A percentile compares a stretch with the other conserved stretches of the same genome.
These are phyloP conservation scores for Tetramorium parvispinum DNA, from an alignment of 1,140 invertebrate genomes.

Conservation along the genomic window DNA sequence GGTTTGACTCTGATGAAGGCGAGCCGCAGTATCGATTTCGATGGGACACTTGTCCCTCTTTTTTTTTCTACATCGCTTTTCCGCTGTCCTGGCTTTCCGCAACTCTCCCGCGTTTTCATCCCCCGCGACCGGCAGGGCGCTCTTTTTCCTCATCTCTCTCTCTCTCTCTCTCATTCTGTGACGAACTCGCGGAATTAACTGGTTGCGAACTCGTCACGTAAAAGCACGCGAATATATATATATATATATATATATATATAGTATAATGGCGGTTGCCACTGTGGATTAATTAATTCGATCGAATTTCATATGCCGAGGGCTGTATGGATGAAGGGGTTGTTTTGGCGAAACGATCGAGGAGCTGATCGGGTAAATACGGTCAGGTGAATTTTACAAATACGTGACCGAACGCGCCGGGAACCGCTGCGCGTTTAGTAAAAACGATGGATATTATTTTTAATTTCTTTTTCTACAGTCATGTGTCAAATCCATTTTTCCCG, in stretches of 20 bases:
- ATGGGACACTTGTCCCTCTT: constrained; percentile 62
- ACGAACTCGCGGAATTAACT: constrained; percentile 52
- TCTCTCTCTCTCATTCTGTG: constrained; percentile 11
- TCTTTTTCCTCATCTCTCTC: neutral
- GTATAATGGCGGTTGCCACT: constrained; percentile 2
- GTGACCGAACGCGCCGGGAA: neutral
- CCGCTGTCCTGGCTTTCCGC: constrained; percentile 15
- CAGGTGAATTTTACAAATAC: constrained; percentile 40
- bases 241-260: neutral
- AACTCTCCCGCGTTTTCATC: neutral
- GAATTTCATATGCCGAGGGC: constrained; percentile 54
- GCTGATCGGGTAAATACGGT: constrained; percentile 42
- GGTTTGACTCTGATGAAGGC: constrained; percentile 65
- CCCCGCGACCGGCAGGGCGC: neutral
- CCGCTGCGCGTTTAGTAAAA: constrained; percentile 15
- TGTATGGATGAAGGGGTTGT: constrained; percentile 45
- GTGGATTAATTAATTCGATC: constrained; percentile 62
- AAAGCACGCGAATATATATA: constrained; percentile 18
- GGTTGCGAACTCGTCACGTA: constrained; percentile 12
- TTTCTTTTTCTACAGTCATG: constrained; percentile 32
- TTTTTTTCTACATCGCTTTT: constrained; percentile 21
- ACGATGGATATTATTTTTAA: constrained; percentile 26
- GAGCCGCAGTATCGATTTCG: constrained; percentile 66
- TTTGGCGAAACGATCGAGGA: constrained; percentile 53
- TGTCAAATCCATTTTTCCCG: constrained; percentile 38